phyloP scores from a whole-genome alignment of 2,113 vertebrate genomes.

The Tenrec ecaudatus region DNA sequence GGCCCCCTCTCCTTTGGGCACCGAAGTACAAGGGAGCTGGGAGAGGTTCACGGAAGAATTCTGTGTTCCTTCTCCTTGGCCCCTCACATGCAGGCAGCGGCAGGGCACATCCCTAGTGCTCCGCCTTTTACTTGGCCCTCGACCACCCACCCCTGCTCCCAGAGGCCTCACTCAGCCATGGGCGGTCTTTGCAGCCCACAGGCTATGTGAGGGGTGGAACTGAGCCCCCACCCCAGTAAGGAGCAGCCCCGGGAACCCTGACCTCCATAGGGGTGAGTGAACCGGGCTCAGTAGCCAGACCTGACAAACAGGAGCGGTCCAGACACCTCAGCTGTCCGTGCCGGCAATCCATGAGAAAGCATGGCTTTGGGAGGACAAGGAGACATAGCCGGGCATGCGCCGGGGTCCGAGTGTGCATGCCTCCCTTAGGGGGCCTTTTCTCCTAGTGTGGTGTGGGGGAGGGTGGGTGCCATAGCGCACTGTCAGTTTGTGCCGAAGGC shows the following conservation, averaged over 20 bases:
- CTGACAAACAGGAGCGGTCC: conserved; percentile 67
- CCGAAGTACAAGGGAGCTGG: too few relatives aligned
- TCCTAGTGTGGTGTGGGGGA: not conserved
- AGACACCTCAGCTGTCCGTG: conserved; percentile 64
- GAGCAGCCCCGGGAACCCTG: not conserved
- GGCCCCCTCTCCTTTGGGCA: not conserved
- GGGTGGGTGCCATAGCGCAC: not conserved
- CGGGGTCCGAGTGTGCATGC: conserved; percentile 72
- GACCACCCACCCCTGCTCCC: not conserved
- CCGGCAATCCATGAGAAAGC: conserved; percentile 83
- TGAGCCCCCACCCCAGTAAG: not conserved
- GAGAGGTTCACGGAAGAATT: too few relatives aligned
- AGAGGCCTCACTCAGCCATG: not conserved
- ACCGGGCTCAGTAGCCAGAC: conserved; percentile 73
- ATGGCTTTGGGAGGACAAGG: conserved; percentile 75
- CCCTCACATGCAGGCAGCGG: too few relatives aligned
- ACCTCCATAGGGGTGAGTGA: not conserved
- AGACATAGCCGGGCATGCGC: conserved; percentile 67
- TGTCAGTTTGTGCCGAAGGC: conserved; percentile 5
- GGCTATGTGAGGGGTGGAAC: not conserved
- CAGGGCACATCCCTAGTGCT: too few relatives aligned
- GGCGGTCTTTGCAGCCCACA: not conserved
- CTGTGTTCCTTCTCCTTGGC: too few relatives aligned
- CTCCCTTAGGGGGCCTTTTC: conserved; percentile 58
- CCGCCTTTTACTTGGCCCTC: too few relatives aligned